Evolutionary conservation across 2,113 vertebrate species (phyloP).

Genomic region (Australoheros scitulus): DNA sequence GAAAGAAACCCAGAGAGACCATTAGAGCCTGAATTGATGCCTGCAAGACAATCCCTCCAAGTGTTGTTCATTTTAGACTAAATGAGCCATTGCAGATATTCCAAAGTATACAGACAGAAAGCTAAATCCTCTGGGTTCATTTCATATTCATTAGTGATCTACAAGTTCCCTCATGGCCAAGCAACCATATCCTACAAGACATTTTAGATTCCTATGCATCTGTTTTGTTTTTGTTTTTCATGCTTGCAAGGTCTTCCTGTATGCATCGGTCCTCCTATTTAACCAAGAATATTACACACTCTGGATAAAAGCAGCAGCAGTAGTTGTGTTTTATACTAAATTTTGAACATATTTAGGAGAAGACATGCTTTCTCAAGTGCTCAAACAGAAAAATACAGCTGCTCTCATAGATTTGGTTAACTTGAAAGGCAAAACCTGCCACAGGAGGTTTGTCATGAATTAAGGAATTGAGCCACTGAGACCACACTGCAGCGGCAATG

Average conservation of each 20-base stretch:
- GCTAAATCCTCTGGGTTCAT: slow-evolving; percentile 3
- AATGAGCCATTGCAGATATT: slow-evolving; percentile 47
- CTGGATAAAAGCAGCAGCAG: not conserved
- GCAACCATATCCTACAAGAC: not conserved
- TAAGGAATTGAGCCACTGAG: not conserved
- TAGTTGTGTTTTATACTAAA: not conserved
- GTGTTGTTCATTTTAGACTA: slow-evolving; percentile 53
- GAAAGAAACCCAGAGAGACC: slow-evolving; percentile 55
- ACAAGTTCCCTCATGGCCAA: not conserved
- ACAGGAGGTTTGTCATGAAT: not conserved
- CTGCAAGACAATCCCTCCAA: slow-evolving; percentile 33
- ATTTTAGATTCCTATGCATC: not conserved
- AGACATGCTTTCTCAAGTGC: not conserved
- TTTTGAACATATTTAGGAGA: not conserved
- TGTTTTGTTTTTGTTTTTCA: not conserved
- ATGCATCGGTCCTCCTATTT: not conserved
- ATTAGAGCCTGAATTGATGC: slow-evolving; percentile 61
- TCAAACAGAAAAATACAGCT: not conserved
- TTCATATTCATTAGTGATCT: slow-evolving; percentile 34
- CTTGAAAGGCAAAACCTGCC: not conserved
- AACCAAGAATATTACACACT: not conserved
- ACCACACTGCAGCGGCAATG: not conserved
- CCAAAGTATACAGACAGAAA: not conserved
- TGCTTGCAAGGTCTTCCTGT: not conserved
- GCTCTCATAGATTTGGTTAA: not conserved